Evolutionary conservation across 37 sponge, comb jelly and placozoan genomes (phyloP).

Genomic region (Haliclona indistincta): DNA sequence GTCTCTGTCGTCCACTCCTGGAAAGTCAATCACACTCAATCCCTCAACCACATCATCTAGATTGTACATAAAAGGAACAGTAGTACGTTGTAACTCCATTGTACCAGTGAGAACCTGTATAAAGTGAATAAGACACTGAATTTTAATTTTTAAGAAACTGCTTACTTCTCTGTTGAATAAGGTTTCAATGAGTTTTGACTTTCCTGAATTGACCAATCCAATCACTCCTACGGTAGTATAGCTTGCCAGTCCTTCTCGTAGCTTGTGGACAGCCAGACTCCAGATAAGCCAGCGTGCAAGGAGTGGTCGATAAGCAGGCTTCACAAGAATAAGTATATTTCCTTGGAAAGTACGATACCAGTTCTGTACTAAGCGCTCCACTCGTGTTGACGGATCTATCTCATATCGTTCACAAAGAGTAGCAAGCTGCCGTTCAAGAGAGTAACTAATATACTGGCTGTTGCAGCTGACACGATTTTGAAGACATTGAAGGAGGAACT

Average conservation of each 20-base stretch:
- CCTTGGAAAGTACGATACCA: slow-evolving; percentile 38
- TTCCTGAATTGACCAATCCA: slow-evolving; percentile 73
- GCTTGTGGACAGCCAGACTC: slow-evolving; percentile 48
- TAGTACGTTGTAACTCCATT: slow-evolving; percentile 29
- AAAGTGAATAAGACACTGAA: not conserved
- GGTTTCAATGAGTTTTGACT: slow-evolving; percentile 48
- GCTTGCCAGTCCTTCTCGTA: slow-evolving; percentile 58
- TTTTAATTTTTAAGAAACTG: not conserved
- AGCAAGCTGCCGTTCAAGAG: slow-evolving; percentile 26
- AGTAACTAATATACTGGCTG: slow-evolving; percentile 29
- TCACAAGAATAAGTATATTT: slow-evolving; percentile 53
- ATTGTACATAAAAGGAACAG: slow-evolving; percentile 59
- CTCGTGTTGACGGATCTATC: slow-evolving; percentile 4
- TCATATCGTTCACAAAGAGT: not conserved
- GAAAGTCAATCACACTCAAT: slow-evolving; percentile 53
- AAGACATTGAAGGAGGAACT: slow-evolving; percentile 4
- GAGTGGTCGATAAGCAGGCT: slow-evolving; percentile 29
- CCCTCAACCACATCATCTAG: slow-evolving; percentile 24
- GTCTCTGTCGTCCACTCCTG: slow-evolving; percentile 50
- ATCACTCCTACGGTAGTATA: slow-evolving; percentile 63
- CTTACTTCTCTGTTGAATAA: slow-evolving; percentile 54
- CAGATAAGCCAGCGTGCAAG: slow-evolving; percentile 77
- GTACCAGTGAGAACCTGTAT: slow-evolving; percentile 36
- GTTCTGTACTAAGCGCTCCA: not conserved
- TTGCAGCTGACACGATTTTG: slow-evolving; percentile 28